Base-by-base conservation (phyloP, 2,113 vertebrate species). In the Seriola dumerili region DNA sequence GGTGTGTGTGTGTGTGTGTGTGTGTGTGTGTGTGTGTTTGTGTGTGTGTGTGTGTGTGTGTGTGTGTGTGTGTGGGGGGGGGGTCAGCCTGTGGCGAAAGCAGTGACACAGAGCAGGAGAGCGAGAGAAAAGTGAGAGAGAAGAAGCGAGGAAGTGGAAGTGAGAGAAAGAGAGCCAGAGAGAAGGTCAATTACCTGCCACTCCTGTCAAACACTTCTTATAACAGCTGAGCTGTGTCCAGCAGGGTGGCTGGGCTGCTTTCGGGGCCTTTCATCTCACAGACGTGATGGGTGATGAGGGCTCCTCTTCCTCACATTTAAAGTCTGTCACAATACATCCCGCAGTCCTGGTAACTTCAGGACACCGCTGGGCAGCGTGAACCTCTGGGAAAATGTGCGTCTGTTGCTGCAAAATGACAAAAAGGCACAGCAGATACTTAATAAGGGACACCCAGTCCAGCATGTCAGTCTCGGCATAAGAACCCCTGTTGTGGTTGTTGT, bases 141-240 rank as follows among this genome's bases (percentile, higher is more conserved):
- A 85, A 72, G 46, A 71, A 8, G 48, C 11, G 61, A 72, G 48
- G 46, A 68, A 8, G 48, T 13, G 61, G 68, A 42, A 81, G 40
- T 36, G 4, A 66, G 40, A 84, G 85, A 82, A 77, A 84, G 85
- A 82, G 75, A 84, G 80, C 78, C 40, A 72, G 81, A 84, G 86
- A 91, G 82, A 91, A 92, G 93, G 93, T 95, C 93, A 93, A 94
- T 88, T 93, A 94, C 91, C 94, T 93, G 93, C 88, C 90, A 92
- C 81, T 89, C 68, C 93, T 93, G 93, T 94, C 93, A 94, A 91
- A 94, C 92, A 94, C 88, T 88, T 93, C 84, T 76, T 70, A 42
- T 80, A 90, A 89, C 88, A 90, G 92, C 89, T 87, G 91, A 90
- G 91, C 75, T 70, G 80, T 66, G 88, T 88, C 89, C 84, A 69